A percentile compares a stretch with the other conserved stretches of the same genome.
Conservation (phyloP, 2,797 vertebrate species). For the Melanogrammus aeglefinus region DNA sequence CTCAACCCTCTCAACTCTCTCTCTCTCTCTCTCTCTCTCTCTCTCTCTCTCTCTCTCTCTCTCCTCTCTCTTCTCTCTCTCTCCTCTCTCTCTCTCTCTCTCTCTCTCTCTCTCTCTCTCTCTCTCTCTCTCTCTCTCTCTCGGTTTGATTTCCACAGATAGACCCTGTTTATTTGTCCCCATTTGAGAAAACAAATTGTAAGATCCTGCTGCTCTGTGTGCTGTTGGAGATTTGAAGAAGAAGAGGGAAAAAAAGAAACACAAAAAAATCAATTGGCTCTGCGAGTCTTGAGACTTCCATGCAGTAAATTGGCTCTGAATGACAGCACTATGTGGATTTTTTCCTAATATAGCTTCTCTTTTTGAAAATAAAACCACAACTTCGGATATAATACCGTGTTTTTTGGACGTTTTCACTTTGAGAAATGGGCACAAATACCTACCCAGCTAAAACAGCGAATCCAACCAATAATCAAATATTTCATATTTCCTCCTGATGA, state of each 20-base stretch:
- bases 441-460: not conserved
- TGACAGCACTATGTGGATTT: conserved; percentile 55
- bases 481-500: not conserved
- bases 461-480: not conserved
- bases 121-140: conserved; percentile 14
- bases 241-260: conserved; percentile 41
- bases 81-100: conserved; percentile 5
- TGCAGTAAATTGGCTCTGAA: conserved; percentile 68
- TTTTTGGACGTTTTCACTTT: not conserved
- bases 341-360: conserved; percentile 42
- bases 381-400: conserved; percentile 15
- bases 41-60: conserved; percentile 13
- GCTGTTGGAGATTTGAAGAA: conserved; percentile 38
- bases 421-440: not conserved
- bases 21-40: conserved; percentile 3
- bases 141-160: conserved; percentile 49
- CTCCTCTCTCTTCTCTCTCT: not conserved
- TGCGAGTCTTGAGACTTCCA: conserved; percentile 71
- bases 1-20: conserved; percentile 1
- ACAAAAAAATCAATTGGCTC: conserved; percentile 69
- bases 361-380: conserved; percentile 28
- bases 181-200: conserved; percentile 55
- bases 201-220: conserved; percentile 44
- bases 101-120: conserved; percentile 2
- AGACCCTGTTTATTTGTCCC: conserved; percentile 59